Base-by-base conservation (phyloP, 2,888 invertebrate genomes). In the Noctua janthe region DNA sequence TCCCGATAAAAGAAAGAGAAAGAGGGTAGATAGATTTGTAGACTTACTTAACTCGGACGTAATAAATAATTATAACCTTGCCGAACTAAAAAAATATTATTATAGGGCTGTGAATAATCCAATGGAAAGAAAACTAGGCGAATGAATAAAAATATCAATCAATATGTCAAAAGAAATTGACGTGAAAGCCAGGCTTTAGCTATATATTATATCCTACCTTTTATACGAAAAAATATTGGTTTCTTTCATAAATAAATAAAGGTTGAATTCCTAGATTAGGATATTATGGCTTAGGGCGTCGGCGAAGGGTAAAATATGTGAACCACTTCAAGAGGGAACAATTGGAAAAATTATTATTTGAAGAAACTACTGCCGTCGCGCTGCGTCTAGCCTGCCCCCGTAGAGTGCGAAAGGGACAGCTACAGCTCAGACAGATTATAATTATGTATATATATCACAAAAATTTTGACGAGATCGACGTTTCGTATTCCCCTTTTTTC, bases 131-230 rank as follows among this genome's bases (percentile, higher is more conserved):
- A 80, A 51, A 49, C 70, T 64, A 64, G 70, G 35, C 76, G 23
- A 71, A 71, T 59, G n/a, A 81, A 81, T 43, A 15, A 23, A 39
- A 66, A 20, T 71, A 82, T 82, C 82, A 71, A 82, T 82, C 81
- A 82, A n/a, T 76, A 56, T 17, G 76, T 66, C 82, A 64, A 76
- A 81, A 43, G 56, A 76, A 76, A 82, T 82, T 82, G 82, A 64
- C 43, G 59, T 81, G 43, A 70, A 81, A 70, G 81, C 54, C 81
- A 23, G 56, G 76, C 51, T 62, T 56, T 17, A 49, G 56, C 49
- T 35, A 29, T 29, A 29, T 29, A 29, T 54, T 56, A 54, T 62
- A 51, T 56, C 49, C 54, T 47, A 62, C 13, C n/a, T 76, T 81
- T 49, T 39, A 54, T 76, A 39, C 15, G 49, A 74, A 59, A 29